Percentiles rank a stretch among this genome's conserved stretches.
phyloP scores from a whole-genome alignment of 2,113 vertebrate genomes.

The Dipodomys spectabilis region DNA sequence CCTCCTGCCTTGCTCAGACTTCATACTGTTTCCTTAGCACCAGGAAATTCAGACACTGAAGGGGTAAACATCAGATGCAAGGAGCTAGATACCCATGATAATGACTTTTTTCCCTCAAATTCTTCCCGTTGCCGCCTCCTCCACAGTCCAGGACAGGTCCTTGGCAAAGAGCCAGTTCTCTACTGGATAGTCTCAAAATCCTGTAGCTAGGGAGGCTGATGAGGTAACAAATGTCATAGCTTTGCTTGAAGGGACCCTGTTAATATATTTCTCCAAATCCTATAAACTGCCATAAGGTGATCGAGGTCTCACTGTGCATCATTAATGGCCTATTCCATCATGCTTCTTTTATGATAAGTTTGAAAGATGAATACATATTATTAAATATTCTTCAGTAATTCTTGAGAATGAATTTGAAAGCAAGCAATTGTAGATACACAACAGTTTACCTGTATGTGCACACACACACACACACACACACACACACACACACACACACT shows the following conservation, averaged over 20 bases:
- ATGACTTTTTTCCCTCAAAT: background rate
- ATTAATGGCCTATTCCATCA: background rate
- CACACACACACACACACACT: background rate
- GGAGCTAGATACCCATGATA: rapidly evolving
- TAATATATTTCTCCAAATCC: background rate
- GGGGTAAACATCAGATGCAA: rapidly evolving
- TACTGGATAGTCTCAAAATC: background rate
- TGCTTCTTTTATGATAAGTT: background rate
- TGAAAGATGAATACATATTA: background rate
- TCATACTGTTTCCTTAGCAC: rapidly evolving
- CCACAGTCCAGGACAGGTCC: background rate
- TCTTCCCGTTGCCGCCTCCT: background rate
- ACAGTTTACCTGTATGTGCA: background rate
- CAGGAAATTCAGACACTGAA: rapidly evolving
- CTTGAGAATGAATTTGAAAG: background rate
- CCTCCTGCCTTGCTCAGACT: background rate
- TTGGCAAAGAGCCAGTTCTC: background rate
- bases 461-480: rapidly evolving
- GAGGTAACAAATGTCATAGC: background rate
- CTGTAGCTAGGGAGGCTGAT: background rate
- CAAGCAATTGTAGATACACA: background rate
- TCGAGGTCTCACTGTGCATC: background rate
- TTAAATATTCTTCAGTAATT: background rate
- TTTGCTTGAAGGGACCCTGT: background rate
- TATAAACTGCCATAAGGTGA: background rate